Percentiles rank a stretch among this genome's conserved stretches.
These are phyloP conservation scores for Aphelenchoides bicaudatus DNA, from an alignment of 2,888 invertebrate genomes.

Conservation along the genomic window DNA sequence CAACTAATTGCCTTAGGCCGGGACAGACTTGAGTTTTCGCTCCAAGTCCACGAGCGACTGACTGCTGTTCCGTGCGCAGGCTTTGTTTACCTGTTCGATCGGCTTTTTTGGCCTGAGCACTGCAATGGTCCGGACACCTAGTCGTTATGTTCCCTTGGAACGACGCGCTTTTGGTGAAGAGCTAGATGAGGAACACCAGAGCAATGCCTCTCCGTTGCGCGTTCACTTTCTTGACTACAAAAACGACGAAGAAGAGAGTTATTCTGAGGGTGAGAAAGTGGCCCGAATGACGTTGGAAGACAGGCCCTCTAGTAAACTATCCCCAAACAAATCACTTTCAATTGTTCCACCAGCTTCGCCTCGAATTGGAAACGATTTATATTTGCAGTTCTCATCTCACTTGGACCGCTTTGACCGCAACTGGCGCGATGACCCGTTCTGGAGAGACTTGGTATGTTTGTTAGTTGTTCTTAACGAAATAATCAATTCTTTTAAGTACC, in stretches of 20 bases:
- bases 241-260: neutral
- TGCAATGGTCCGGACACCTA: too few relatives aligned
- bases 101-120: too few relatives aligned
- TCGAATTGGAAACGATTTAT: conserved; percentile 13
- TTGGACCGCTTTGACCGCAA: conserved; percentile 56
- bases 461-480: neutral
- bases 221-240: conserved; percentile 5
- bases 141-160: too few relatives aligned
- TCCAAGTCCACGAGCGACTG: too few relatives aligned
- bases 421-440: conserved; percentile 57
- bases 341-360: neutral
- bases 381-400: conserved; percentile 54
- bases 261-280: too few relatives aligned
- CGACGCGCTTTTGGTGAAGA: neutral
- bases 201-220: neutral
- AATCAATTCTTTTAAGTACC: neutral
- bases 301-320: too few relatives aligned
- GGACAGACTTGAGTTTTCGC: too few relatives aligned
- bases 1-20: too few relatives aligned
- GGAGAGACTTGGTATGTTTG: conserved; percentile 53
- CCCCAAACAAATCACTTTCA: too few relatives aligned
- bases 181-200: neutral
- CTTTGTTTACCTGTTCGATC: too few relatives aligned
- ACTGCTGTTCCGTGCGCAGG: too few relatives aligned
- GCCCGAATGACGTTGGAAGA: too few relatives aligned